Evolutionary conservation across 1,140 invertebrate species (phyloP).

Genomic region (Lucilia sericata): DNA sequence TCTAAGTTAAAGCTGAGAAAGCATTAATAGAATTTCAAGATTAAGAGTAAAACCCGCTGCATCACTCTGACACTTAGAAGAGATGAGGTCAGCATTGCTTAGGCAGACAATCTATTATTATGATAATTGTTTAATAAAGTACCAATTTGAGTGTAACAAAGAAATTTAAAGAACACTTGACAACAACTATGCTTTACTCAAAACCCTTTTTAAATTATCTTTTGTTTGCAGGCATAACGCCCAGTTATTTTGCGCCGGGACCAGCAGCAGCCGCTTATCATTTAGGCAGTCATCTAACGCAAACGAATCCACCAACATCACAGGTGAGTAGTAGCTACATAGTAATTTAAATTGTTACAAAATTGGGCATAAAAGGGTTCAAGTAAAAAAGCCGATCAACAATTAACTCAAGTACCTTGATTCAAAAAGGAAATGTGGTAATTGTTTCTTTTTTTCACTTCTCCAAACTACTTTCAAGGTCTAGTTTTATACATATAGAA

Average conservation of each 20-base stretch:
- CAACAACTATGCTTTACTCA: constrained; percentile 43
- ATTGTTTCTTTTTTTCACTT: neutral
- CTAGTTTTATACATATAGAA: neutral
- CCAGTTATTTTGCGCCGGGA: constrained; percentile 67
- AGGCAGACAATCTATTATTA: neutral
- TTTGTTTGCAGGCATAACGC: constrained; percentile 66
- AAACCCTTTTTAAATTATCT: constrained; percentile 52
- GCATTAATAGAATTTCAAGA: too few species aligned
- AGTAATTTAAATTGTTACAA: neutral
- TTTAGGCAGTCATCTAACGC: constrained; percentile 67
- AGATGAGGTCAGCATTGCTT: constrained; percentile 47
- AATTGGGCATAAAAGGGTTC: neutral
- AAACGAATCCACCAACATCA: constrained; percentile 65
- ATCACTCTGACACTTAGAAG: constrained; percentile 47
- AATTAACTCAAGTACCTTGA: constrained; percentile 40
- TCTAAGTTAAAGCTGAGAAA: too few species aligned
- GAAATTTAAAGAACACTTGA: neutral
- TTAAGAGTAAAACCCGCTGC: constrained; percentile 27
- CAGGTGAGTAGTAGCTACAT: constrained; percentile 61
- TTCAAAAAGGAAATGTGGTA: constrained; percentile 14
- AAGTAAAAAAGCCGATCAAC: neutral
- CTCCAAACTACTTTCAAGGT: neutral
- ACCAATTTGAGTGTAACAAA: constrained; percentile 24
- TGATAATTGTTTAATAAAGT: constrained; percentile 18
- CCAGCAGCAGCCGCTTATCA: constrained; percentile 66